These are phyloP conservation scores for Bemisia tabaci DNA, from an alignment of 1,140 invertebrate genomes.

Conservation along the genomic window DNA sequence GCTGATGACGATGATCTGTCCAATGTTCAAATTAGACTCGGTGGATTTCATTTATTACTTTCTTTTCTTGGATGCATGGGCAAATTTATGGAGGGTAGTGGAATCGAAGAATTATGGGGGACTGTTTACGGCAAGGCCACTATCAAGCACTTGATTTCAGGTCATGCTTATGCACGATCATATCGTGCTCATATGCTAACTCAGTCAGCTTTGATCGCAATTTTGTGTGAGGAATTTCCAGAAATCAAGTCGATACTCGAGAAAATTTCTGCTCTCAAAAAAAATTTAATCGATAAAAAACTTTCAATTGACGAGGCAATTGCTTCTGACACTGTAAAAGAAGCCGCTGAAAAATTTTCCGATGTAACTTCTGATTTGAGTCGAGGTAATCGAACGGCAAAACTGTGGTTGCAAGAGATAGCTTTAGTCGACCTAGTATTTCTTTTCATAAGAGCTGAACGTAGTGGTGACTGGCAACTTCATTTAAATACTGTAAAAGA, in stretches of 20 bases:
- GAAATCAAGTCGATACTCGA: background rate
- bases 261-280: no score
- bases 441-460: slow-evolving; percentile 31
- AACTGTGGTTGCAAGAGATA: slow-evolving; percentile 33
- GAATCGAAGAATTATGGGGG: slow-evolving; percentile 20
- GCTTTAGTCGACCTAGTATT: slow-evolving; percentile 28
- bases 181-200: slow-evolving; percentile 28
- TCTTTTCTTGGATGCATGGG: slow-evolving; percentile 22
- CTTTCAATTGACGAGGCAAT: background rate
- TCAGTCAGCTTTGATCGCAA: slow-evolving; percentile 21
- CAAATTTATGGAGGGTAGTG: slow-evolving; percentile 19
- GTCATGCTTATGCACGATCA: slow-evolving; percentile 26
- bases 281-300: background rate
- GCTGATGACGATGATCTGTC: no score
- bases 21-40: slow-evolving; percentile 13
- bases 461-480: slow-evolving; percentile 25
- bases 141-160: slow-evolving; percentile 29
- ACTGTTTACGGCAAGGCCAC: slow-evolving; percentile 27
- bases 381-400: slow-evolving; percentile 20
- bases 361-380: background rate
- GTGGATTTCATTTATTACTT: slow-evolving; percentile 24
- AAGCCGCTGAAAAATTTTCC: background rate
- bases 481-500: slow-evolving; percentile 27
- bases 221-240: background rate
- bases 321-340: background rate